phyloP scores from a whole-genome alignment of 2,888 invertebrate genomes.

The Julus scanicus region DNA sequence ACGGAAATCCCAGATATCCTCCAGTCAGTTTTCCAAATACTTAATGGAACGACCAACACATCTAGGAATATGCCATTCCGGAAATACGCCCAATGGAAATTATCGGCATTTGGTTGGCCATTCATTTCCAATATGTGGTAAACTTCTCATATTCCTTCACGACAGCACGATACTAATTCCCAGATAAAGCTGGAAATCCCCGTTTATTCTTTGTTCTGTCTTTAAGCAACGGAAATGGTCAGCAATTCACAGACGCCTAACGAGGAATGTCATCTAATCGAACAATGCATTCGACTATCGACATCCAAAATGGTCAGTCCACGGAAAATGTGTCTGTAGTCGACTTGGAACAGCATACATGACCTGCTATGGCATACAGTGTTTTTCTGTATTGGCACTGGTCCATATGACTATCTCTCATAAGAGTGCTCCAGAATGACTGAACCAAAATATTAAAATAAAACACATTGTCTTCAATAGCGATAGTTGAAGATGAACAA shows the following conservation, averaged over 20 bases:
- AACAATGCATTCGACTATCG: not conserved
- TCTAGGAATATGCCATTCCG: not conserved
- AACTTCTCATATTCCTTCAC: not conserved
- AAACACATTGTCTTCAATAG: too few species aligned
- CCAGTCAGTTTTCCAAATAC: not conserved
- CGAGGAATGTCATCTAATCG: not conserved
- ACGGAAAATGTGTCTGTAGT: not conserved
- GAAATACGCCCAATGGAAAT: not conserved
- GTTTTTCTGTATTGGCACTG: too few species aligned
- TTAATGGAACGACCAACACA: not conserved
- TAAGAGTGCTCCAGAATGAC: too few species aligned
- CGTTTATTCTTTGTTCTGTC: not conserved
- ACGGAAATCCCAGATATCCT: not conserved
- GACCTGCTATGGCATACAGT: too few species aligned
- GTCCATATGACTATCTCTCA: too few species aligned
- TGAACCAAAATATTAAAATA: too few species aligned
- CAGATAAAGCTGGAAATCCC: not conserved
- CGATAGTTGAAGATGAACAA: too few species aligned
- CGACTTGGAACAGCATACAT: too few species aligned
- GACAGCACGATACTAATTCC: not conserved
- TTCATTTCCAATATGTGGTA: not conserved
- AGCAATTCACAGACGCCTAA: not conserved
- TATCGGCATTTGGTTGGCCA: not conserved
- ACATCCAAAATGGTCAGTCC: not conserved
- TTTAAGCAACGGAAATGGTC: not conserved